Evolutionary conservation across 2,797 vertebrate genomes (phyloP).

Genomic region (Eulemur rubriventer): DNA sequence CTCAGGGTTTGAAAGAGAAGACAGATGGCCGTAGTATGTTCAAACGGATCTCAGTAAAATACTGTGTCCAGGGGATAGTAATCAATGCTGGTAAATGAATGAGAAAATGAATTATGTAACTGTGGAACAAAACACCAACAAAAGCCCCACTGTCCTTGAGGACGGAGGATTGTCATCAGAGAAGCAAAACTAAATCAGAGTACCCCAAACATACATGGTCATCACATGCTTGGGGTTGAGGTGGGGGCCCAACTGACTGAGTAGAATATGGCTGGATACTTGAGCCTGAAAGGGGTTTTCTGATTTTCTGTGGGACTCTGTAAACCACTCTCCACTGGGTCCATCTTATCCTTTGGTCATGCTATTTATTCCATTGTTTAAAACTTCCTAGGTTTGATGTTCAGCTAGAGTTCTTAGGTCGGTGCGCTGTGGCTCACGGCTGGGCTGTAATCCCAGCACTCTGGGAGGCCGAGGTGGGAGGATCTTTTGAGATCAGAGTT

Average conservation of each 20-base stretch:
- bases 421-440: not conserved
- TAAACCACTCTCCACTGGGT: not conserved
- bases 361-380: not conserved
- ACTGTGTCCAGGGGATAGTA: not conserved
- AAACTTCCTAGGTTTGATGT: not conserved
- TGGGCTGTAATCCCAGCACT: not conserved
- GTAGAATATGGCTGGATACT: not conserved
- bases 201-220: not conserved
- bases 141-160: not conserved
- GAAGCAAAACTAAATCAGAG: not conserved
- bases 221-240: not conserved
- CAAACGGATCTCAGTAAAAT: slow-evolving; percentile 34
- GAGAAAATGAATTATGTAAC: slow-evolving; percentile 18
- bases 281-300: not conserved
- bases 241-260: not conserved
- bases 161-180: not conserved
- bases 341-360: not conserved
- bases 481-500: not conserved
- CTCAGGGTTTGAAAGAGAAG: slow-evolving; percentile 16
- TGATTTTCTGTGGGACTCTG: not conserved
- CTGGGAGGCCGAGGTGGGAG: not conserved
- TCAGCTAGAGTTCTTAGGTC: not conserved
- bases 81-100: not conserved
- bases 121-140: not conserved
- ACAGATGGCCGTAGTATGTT: not conserved